A percentile compares a stretch with the other conserved stretches of the same genome.
These are phyloP conservation scores for Pelusios castaneus DNA, from an alignment of 2,113 vertebrate species.

Conservation along the genomic window DNA sequence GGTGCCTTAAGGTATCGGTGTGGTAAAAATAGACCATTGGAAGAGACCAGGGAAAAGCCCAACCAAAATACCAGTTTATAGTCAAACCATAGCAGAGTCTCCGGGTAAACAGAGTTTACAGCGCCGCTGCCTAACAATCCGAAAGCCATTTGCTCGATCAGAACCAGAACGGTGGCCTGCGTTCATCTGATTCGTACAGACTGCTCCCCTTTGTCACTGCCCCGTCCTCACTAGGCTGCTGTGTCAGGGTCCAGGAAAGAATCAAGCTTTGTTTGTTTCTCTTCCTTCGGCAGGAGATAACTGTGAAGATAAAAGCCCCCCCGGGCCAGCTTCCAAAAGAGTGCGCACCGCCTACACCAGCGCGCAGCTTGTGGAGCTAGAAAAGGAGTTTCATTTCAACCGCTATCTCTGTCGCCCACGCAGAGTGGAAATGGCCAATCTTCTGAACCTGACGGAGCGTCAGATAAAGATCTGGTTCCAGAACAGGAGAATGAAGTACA, in stretches of 20 bases:
- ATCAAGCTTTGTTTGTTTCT: background rate
- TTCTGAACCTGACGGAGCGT: slow-evolving; percentile 96
- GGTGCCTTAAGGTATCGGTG: background rate
- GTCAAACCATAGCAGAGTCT: background rate
- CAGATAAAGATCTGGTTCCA: slow-evolving; percentile 99
- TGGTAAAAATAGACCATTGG: background rate
- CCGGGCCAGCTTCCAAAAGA: slow-evolving; percentile 94
- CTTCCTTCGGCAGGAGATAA: slow-evolving; percentile 84
- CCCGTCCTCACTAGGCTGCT: background rate
- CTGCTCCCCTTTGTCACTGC: background rate
- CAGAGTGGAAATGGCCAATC: slow-evolving; percentile 97
- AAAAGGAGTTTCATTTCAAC: slow-evolving; percentile 99
- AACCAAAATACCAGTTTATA: background rate
- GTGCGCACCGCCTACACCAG: slow-evolving; percentile 98
- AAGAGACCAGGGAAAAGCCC: background rate
- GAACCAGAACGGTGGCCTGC: background rate
- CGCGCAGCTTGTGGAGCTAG: slow-evolving; percentile 96
- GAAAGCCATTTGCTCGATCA: background rate
- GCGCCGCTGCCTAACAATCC: background rate
- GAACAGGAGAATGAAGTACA: slow-evolving; percentile 99
- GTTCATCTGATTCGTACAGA: background rate
- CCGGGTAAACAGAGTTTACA: background rate
- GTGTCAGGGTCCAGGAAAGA: background rate
- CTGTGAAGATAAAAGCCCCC: slow-evolving; percentile 97
- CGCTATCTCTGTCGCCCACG: slow-evolving; percentile 96